phyloP scores from a whole-genome alignment of 2,888 invertebrate species.

The Pristionchus fissidentatus region DNA sequence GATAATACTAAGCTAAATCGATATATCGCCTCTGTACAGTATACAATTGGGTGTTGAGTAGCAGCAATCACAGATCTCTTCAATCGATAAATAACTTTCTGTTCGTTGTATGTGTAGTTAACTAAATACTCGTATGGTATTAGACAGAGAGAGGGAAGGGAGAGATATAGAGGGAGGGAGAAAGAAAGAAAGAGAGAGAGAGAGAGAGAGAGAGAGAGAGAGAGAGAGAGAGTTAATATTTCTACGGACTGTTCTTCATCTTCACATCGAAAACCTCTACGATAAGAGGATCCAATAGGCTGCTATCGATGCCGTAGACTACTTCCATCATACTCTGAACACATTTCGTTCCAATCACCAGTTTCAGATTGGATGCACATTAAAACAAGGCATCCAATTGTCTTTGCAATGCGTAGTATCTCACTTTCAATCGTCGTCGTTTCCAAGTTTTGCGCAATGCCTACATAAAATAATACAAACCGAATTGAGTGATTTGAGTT shows the following conservation, averaged over 20 bases:
- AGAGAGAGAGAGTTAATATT: no score
- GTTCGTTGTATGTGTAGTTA: background rate
- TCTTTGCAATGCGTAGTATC: no score
- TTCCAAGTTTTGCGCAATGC: background rate
- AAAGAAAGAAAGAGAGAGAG: background rate
- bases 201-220: background rate
- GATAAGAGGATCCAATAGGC: slow-evolving; percentile 68
- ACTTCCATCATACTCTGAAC: slow-evolving; percentile 60
- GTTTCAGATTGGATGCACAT: no score
- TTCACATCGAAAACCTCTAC: slow-evolving; percentile 64
- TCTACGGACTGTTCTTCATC: slow-evolving; percentile 16
- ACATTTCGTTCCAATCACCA: background rate
- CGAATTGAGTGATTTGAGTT: slow-evolving; percentile 40
- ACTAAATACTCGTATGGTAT: background rate
- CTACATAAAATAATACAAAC: background rate
- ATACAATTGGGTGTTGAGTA: background rate
- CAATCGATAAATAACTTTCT: slow-evolving; percentile 17
- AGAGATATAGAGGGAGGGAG: background rate
- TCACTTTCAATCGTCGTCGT: no score
- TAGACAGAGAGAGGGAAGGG: no score
- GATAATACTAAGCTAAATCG: background rate
- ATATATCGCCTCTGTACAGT: slow-evolving; percentile 34
- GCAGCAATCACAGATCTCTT: slow-evolving; percentile 20
- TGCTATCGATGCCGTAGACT: slow-evolving; percentile 65
- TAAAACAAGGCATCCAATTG: no score